These are phyloP conservation scores for Agrochola lota DNA, from an alignment of 2,888 invertebrate species.

Conservation along the genomic window DNA sequence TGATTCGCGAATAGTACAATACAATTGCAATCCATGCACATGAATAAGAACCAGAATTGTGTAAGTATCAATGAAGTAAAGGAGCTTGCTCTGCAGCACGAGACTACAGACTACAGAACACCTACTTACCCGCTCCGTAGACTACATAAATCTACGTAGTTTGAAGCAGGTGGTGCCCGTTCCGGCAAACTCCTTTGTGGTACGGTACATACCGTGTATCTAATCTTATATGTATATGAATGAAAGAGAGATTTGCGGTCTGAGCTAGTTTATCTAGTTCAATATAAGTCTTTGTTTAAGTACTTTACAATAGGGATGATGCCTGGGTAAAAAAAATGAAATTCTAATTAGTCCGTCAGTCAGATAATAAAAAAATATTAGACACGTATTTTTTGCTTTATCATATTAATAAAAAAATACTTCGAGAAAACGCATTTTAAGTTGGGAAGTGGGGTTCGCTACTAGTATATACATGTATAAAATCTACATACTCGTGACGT, in stretches of 20 bases:
- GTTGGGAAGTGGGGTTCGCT: too few relatives aligned
- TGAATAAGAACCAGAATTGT: not conserved
- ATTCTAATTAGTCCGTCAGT: too few relatives aligned
- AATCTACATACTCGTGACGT: too few relatives aligned
- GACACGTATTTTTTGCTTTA: too few relatives aligned
- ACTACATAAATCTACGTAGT: conserved; percentile 7
- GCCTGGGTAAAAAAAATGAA: too few relatives aligned
- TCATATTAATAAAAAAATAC: too few relatives aligned
- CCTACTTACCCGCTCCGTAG: not conserved
- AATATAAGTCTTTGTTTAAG: not conserved
- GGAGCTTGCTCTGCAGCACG: not conserved
- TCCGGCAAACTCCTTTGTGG: conserved; percentile 18
- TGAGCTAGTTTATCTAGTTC: not conserved
- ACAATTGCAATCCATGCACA: not conserved
- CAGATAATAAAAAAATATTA: too few relatives aligned
- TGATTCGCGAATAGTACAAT: not conserved
- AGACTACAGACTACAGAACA: not conserved
- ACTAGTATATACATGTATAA: too few relatives aligned
- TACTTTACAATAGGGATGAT: too few relatives aligned
- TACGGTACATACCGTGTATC: not conserved
- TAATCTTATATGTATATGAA: not conserved
- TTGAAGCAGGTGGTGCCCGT: conserved; percentile 24
- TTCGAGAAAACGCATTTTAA: too few relatives aligned
- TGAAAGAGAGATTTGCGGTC: not conserved
- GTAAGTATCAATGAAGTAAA: conserved; percentile 7